Evolutionary conservation across 2,797 vertebrate species (phyloP), one percentile per base, ranked within the genome.

Genomic region (Simalia tracyae): DNA sequence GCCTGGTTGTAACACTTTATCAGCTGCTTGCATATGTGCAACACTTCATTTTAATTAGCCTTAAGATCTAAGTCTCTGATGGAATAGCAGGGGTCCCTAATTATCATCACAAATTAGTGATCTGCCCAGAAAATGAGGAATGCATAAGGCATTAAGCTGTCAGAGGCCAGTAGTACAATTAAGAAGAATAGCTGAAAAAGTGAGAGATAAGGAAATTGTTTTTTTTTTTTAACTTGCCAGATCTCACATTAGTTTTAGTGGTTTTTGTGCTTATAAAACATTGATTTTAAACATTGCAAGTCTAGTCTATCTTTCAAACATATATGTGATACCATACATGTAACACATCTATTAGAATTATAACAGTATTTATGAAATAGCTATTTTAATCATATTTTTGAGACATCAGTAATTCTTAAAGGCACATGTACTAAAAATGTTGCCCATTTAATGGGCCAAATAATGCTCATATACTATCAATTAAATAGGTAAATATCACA

Each of bases 31-130:
- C 93, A 88, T 91, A 86, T 94, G 81, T 92, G 72, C 93, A 91
- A 36, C 36, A 66, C 94, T 97, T 94, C 61, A 91, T 96, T 97
- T 97, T 97, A 97, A 97, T 98, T 97, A 97, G 96, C 93, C 94
- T 94, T 56, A 95, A 96, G 95, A 93, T 95, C 96, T 96, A 89
- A 95, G 93, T 93, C 94, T 96, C 95, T 93, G 72, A 93, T 95
- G 92, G 90, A 95, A 95, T 96, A 97, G 92, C 95, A 95, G 92
- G 94, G 92, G 86, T 95, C 92, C 93, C 95, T 96, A 96, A 97
- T 97, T 97, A 97, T 96, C 95, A 97, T 96, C 95, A 94, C 91
- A 96, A 97, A 96, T 94, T 95, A 95, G 95, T 95, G 94, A 96
- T 96, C 94, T 96, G 93, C 95, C 93, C 93, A 95, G 95, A 96